Base-by-base conservation (phyloP, 23 tunicate genomes). In the Styela clava region DNA sequence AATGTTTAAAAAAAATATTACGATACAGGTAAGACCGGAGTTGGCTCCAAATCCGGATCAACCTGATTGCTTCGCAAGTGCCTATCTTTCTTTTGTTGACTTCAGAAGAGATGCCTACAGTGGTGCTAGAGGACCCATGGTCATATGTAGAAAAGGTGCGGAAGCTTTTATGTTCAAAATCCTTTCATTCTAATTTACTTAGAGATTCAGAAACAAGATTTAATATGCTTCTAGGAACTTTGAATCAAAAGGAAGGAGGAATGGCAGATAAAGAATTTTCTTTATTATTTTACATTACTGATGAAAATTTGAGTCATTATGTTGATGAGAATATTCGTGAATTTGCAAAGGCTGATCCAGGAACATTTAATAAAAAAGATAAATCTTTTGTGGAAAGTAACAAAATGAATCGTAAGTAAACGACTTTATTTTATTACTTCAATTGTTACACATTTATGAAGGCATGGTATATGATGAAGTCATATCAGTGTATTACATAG, bases 251-350 rank as follows among this genome's bases (percentile, higher is more conserved):
- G 56, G 12, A 28, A 79, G 36, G 68, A 71, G 29, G 65, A 12
- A 44, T 44, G 56, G 56, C 64, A 2, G 88, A 85, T 69, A 64
- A 31, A 69, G 88, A 85, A 35, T 85, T 85, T 32, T 85, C 69
- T 51, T 83, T 85, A 2, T 78, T 28, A 61, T 85, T 85, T 52
- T 64, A 52, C 22, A 79, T 85, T 24, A 62, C 79, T 19, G 88
- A 85, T 78, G 88, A 85, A 44, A 85, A 85, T 31, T 35, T 69
- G 68, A 85, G 88, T 78, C 88, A 78, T 31, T 69, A 78, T 33
- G 20, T 78, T 24, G 88, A 85, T 31, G 88, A 78, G 3, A 85
- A 85, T 64, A 78, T 85, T 22, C 77, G 51, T 1, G 35, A 33
- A 2, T 85, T 85, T 51, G 21, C 79, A 3, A 32, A 69, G 16